Percentiles rank a stretch among this genome's conserved stretches.
These are phyloP conservation scores for Pseudomyrmex pallidus DNA, from an alignment of 1,140 invertebrate species.

Conservation along the genomic window DNA sequence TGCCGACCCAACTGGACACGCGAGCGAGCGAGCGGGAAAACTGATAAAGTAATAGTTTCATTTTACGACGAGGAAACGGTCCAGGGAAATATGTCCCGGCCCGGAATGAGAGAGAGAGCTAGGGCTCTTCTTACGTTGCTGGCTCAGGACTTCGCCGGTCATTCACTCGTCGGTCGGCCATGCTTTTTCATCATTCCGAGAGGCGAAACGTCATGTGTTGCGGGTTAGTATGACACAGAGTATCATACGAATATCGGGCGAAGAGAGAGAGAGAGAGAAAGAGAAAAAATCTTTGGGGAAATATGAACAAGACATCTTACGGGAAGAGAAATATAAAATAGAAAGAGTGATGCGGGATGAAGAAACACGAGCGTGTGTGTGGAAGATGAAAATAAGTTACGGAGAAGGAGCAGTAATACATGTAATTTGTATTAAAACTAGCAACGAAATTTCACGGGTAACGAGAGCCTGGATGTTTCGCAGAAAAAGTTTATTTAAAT, in stretches of 20 bases:
- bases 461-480: too few species aligned
- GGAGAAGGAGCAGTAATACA: too few species aligned
- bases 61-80: constrained; percentile 69
- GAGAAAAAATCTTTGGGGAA: background rate
- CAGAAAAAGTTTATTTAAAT: too few species aligned
- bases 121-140: constrained; percentile 13
- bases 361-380: background rate
- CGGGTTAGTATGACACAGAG: background rate
- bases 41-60: constrained; percentile 75
- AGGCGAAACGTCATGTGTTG: constrained; percentile 1
- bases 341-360: background rate
- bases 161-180: background rate
- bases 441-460: too few species aligned
- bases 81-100: constrained; percentile 31
- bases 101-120: constrained; percentile 20
- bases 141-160: background rate
- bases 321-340: constrained; percentile 13
- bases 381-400: background rate
- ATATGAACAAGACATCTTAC: constrained; percentile 27
- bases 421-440: too few species aligned
- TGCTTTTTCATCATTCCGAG: constrained; percentile 43
- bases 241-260: constrained; percentile 8
- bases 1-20: constrained; percentile 4
- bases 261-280: background rate
- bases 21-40: constrained; percentile 21